A percentile compares a stretch with the other conserved stretches of the same genome.
These are phyloP conservation scores for Natator depressus DNA, from an alignment of 2,113 vertebrate genomes.

Conservation along the genomic window DNA sequence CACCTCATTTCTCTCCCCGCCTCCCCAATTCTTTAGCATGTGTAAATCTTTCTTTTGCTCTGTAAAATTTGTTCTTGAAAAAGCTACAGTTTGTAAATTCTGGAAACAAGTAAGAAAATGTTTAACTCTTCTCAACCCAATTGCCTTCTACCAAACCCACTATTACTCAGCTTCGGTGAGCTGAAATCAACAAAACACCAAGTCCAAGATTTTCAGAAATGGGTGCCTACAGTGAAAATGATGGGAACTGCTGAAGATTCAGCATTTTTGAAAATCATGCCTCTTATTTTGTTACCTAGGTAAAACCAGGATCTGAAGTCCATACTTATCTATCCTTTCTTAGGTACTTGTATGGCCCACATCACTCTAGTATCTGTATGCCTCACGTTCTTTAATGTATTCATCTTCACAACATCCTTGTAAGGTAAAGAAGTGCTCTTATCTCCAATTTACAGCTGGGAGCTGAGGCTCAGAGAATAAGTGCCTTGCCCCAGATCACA, in stretches of 20 bases:
- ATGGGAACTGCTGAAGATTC: background rate
- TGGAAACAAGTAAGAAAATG: background rate
- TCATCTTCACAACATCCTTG: background rate
- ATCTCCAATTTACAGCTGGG: background rate
- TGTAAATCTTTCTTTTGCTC: background rate
- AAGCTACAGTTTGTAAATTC: background rate
- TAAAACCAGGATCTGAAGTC: background rate
- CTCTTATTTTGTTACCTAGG: background rate
- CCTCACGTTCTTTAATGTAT: background rate
- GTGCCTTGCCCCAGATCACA: background rate
- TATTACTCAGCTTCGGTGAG: background rate
- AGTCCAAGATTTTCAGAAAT: background rate
- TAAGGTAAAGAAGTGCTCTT: background rate
- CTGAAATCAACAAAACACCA: background rate
- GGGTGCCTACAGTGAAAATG: background rate
- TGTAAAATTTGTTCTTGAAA: background rate
- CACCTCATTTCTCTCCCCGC: fast-evolving
- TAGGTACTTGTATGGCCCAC: background rate
- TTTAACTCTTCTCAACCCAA: background rate
- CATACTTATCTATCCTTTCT: background rate
- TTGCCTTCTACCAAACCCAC: background rate
- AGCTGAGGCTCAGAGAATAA: background rate
- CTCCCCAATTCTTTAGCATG: background rate
- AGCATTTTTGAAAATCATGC: background rate
- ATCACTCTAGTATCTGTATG: fast-evolving